These are phyloP conservation scores for Calameuta pallipes DNA, from an alignment of 2,888 invertebrate genomes.

Conservation along the genomic window DNA sequence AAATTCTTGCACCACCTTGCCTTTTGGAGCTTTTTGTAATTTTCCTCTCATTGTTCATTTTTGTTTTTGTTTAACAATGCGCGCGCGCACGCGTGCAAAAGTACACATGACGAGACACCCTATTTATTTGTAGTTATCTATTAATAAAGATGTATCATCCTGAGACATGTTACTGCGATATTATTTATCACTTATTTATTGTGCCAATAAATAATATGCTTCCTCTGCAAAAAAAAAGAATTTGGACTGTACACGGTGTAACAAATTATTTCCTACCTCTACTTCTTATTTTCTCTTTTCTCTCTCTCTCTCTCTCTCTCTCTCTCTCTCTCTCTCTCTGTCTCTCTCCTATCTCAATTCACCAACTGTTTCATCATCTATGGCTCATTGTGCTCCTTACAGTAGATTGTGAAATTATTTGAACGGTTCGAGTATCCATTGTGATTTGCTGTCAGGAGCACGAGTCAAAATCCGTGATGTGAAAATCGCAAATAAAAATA, in stretches of 20 bases:
- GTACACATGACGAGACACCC: slow-evolving; percentile 7
- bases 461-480: too few species aligned
- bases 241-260: background rate
- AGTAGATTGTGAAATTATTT: too few species aligned
- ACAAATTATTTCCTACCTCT: slow-evolving; percentile 42
- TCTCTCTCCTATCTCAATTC: background rate
- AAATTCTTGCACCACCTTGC: slow-evolving; percentile 12
- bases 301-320: background rate
- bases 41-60: slow-evolving; percentile 10
- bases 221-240: slow-evolving; percentile 19
- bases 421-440: too few species aligned
- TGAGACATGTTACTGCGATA: slow-evolving; percentile 8
- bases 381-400: too few species aligned
- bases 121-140: slow-evolving; percentile 24
- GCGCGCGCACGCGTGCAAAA: background rate
- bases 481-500: too few species aligned
- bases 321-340: background rate
- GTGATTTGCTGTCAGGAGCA: too few species aligned
- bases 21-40: slow-evolving; percentile 20
- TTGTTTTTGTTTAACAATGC: slow-evolving; percentile 7
- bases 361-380: background rate
- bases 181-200: slow-evolving; percentile 19
- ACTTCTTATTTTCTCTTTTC: slow-evolving; percentile 20
- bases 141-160: slow-evolving; percentile 17
- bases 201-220: slow-evolving; percentile 22